Conservation (phyloP, 2,888 invertebrate species). For the Agriopis aurantiaria region DNA sequence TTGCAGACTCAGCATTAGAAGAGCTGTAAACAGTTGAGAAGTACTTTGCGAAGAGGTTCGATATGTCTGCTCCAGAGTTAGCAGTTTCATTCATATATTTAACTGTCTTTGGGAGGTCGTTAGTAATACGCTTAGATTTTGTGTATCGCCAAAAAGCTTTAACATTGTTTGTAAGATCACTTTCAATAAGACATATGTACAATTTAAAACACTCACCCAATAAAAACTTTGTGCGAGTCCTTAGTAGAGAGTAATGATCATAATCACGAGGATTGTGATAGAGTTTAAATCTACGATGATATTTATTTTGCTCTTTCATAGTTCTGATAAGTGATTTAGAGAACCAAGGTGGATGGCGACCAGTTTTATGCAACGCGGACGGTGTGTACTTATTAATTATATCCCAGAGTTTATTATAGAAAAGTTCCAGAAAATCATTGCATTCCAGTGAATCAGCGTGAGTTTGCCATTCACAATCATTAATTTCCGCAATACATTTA, state of each 20-base stretch:
- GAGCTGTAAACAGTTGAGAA: neutral
- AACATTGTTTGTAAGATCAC: neutral
- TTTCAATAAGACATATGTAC: neutral
- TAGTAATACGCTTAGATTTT: neutral
- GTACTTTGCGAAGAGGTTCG: neutral
- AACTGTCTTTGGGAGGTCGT: neutral
- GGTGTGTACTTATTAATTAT: neutral
- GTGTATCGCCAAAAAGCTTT: constrained; percentile 4
- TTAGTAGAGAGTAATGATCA: neutral
- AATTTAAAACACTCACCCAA: neutral
- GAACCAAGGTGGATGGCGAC: neutral
- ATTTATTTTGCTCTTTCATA: neutral
- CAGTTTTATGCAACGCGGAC: neutral
- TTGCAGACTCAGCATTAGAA: neutral
- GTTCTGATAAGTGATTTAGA: neutral
- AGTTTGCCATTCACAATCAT: neutral
- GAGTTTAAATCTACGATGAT: neutral
- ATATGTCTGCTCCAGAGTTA: neutral
- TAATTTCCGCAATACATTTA: neutral
- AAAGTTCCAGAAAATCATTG: neutral
- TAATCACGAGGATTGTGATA: neutral
- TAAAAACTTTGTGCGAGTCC: neutral
- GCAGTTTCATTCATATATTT: neutral
- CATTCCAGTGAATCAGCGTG: neutral
- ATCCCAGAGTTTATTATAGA: neutral